Percentiles rank a stretch among this genome's conserved stretches.
Conservation (phyloP, 2,113 vertebrate genomes). For the Pseudopodoces humilis region DNA sequence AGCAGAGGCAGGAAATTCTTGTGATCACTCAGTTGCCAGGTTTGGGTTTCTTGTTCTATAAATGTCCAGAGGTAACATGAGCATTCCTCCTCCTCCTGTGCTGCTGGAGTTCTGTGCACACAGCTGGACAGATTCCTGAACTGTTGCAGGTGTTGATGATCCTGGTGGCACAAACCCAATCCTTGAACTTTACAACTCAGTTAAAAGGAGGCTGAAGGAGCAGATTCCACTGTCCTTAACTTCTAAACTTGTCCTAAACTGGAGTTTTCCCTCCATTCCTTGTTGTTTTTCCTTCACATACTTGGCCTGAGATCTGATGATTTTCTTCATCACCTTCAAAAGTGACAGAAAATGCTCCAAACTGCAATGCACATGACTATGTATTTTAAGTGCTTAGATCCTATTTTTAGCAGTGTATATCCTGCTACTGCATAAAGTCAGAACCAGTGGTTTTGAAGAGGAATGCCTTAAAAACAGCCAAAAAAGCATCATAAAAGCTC, state of each 20-base stretch:
- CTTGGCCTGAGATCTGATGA: background rate
- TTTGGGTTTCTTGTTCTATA: background rate
- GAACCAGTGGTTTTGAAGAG: slow-evolving; percentile 7
- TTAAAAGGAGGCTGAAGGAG: background rate
- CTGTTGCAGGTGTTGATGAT: background rate
- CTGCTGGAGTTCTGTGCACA: background rate
- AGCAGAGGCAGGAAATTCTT: background rate
- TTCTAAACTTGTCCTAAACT: too few relatives aligned
- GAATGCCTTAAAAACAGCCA: slow-evolving; percentile 57
- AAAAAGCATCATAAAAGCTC: background rate
- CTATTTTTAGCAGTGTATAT: slow-evolving; percentile 8
- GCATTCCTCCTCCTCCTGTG: background rate
- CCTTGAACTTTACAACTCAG: background rate
- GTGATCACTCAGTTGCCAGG: background rate
- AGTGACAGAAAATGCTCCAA: background rate
- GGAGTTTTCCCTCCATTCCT: background rate
- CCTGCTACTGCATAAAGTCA: background rate
- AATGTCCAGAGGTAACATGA: background rate
- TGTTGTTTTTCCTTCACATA: background rate
- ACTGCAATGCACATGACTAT: background rate
- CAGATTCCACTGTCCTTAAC: background rate
- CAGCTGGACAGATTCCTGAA: background rate
- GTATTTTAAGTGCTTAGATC: background rate
- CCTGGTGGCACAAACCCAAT: background rate
- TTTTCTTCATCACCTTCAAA: background rate